Percentiles rank a stretch among this genome's conserved stretches.
Evolutionary conservation across 2,113 vertebrate genomes (phyloP).

Genomic region (Rousettus leschenaultii): DNA sequence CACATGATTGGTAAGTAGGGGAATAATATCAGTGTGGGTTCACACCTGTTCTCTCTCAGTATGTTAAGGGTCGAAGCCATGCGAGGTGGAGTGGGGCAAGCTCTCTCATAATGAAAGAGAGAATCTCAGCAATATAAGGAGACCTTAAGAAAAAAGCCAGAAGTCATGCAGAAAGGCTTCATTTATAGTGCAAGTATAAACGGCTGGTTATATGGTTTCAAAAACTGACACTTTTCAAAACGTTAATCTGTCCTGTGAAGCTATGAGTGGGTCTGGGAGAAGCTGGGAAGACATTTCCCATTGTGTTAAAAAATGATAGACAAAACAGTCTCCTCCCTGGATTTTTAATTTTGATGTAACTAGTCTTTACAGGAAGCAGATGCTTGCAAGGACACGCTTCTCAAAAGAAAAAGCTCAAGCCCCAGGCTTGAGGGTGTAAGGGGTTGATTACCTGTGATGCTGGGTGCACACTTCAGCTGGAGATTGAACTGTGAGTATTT

Average conservation of each 20-base stretch:
- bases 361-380: neutral
- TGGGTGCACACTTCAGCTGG: neutral
- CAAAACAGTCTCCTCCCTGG: neutral
- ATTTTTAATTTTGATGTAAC: neutral
- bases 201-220: neutral
- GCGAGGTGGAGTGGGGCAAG: neutral
- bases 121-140: neutral
- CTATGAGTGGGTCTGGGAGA: neutral
- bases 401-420: neutral
- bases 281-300: neutral
- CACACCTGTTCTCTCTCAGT: rapidly evolving
- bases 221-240: neutral
- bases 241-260: neutral
- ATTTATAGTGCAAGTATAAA: neutral
- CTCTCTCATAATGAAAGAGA: neutral
- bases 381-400: neutral
- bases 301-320: neutral
- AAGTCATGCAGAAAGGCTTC: neutral
- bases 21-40: no score
- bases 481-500: neutral
- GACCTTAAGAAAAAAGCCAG: neutral
- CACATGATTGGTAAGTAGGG: neutral
- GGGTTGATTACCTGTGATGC: rapidly evolving
- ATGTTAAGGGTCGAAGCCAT: neutral
- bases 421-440: no score